Conservation (phyloP, 2,797 vertebrate genomes). For the Lophius americanus region DNA sequence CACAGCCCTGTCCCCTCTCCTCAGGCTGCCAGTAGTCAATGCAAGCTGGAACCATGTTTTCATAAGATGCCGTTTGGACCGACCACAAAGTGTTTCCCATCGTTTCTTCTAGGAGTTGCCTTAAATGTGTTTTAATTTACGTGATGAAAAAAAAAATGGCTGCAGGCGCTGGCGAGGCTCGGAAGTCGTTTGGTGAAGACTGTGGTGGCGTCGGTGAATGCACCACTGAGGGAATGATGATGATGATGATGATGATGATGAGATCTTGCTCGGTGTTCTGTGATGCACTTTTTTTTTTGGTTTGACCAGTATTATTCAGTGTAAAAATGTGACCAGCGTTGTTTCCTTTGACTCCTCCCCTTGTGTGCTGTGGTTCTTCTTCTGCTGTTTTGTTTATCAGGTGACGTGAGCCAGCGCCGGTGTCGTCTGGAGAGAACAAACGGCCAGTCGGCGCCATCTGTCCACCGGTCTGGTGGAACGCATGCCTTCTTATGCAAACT, state of each 20-base stretch:
- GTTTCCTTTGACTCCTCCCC: constrained; percentile 20
- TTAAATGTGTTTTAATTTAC: constrained; percentile 75
- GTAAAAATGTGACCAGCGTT: constrained; percentile 9
- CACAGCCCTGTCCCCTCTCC: constrained; percentile 52
- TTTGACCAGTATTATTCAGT: constrained; percentile 75
- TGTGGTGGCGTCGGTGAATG: constrained; percentile 4
- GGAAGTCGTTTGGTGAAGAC: constrained; percentile 21
- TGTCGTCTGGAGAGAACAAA: constrained; percentile 63
- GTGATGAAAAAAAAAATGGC: constrained; percentile 20
- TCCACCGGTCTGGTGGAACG: constrained; percentile 60
- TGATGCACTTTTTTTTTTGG: constrained; percentile 71
- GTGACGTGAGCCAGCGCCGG: constrained; percentile 56
- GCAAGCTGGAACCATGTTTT: constrained; percentile 59
- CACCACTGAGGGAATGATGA: constrained; percentile 30
- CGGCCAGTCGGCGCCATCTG: constrained; percentile 52
- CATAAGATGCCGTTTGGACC: constrained; percentile 46
- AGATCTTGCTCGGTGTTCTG: constrained; percentile 44
- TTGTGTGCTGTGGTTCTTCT: constrained; percentile 41
- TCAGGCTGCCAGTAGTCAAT: constrained; percentile 70
- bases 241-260: constrained; percentile 22
- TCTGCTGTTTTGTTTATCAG: constrained; percentile 52
- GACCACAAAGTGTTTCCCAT: constrained; percentile 66
- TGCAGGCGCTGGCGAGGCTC: constrained; percentile 22
- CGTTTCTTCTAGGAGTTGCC: constrained; percentile 77
- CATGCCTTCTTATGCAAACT: constrained; percentile 86